phyloP scores from a whole-genome alignment of 2,797 vertebrate genomes.

The Poliocrania exsul region DNA sequence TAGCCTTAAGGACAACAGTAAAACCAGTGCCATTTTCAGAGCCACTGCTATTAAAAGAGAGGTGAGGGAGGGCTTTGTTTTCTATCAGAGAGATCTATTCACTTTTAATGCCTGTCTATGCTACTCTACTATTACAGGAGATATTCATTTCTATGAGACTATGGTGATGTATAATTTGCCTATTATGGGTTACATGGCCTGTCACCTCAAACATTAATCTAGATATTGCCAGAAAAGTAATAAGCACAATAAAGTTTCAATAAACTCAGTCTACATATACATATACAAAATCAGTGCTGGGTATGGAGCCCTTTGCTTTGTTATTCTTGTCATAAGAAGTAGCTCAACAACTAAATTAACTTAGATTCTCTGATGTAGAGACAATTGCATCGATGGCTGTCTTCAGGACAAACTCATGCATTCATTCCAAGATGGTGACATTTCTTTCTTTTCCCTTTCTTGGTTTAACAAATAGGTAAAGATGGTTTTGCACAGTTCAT shows the following conservation, averaged over 20 bases:
- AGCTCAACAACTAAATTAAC: neutral
- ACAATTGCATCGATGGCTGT: neutral
- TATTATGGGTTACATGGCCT: neutral
- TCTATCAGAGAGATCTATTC: neutral
- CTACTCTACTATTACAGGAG: neutral
- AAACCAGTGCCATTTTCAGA: conserved; percentile 8
- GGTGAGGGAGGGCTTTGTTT: neutral
- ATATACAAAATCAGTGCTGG: neutral
- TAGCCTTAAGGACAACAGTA: neutral
- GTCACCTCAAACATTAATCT: neutral
- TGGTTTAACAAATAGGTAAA: neutral
- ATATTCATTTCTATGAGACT: neutral
- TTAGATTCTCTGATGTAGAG: neutral
- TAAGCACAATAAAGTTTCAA: neutral
- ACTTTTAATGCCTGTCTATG: neutral
- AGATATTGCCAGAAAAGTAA: neutral
- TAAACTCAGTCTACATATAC: neutral
- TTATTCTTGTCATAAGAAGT: neutral
- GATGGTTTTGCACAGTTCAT: neutral
- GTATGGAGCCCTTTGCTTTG: neutral
- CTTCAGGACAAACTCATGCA: neutral
- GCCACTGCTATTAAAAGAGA: neutral
- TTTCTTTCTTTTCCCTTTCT: neutral
- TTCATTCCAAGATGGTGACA: neutral
- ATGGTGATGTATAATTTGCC: neutral